Conservation (phyloP, 2,888 invertebrate species). For the Stenodema calcarata region DNA sequence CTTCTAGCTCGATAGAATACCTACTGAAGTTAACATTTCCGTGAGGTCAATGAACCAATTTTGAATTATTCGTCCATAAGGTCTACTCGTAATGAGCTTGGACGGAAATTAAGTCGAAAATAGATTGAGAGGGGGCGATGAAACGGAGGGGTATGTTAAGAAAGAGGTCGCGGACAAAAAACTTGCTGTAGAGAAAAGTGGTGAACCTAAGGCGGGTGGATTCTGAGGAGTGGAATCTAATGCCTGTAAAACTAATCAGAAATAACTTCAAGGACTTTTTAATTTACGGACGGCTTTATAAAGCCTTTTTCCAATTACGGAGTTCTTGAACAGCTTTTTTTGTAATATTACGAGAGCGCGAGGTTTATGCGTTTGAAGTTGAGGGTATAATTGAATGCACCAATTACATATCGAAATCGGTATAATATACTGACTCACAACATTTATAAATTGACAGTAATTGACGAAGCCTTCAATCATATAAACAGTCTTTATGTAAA, state of each 20-base stretch:
- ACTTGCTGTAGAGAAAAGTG: not conserved
- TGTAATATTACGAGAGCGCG: not conserved
- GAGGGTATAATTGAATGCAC: no score
- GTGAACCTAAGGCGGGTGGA: not conserved
- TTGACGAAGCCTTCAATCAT: no score
- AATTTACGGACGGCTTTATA: not conserved
- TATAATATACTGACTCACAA: no score
- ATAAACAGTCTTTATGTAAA: no score
- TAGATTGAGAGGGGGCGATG: not conserved
- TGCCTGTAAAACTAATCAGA: slow-evolving; percentile 5
- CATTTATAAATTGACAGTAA: no score
- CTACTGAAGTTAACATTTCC: no score
- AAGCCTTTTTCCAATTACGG: not conserved
- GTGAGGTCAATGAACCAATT: no score
- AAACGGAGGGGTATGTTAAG: not conserved
- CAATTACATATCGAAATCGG: no score
- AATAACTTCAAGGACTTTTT: slow-evolving; percentile 1
- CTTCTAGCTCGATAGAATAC: no score
- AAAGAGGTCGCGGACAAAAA: not conserved
- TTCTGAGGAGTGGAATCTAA: not conserved
- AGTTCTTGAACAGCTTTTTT: not conserved
- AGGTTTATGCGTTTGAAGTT: not conserved
- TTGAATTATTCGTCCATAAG: no score
- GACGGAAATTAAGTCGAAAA: not conserved
- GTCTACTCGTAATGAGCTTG: not conserved